Base-by-base conservation (phyloP, 2,113 vertebrate genomes). In the Ploceus nigricollis region DNA sequence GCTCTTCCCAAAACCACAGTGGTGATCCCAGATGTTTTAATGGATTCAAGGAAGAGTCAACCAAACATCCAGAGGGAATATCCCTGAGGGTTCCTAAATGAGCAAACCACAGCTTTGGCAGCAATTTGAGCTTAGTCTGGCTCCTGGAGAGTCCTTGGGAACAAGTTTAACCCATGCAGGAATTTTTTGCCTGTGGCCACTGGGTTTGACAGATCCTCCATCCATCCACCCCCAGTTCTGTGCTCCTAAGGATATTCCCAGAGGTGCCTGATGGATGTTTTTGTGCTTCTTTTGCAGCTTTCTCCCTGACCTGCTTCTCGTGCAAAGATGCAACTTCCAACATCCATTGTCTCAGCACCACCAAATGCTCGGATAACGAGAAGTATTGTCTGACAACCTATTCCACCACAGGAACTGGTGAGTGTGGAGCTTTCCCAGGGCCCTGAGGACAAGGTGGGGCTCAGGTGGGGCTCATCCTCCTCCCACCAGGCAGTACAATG, bases 301-400 rank as follows among this genome's bases (percentile, higher is more conserved):
- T 64, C 72, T 94, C 93, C 30, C 51, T 97, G 96, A 64, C 1
- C 0, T 97, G 96, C 44, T 97, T 97, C 92, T 25, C 90, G 0
- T 97, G 96, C 61, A 75, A 89, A 23, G 96, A 97, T 18, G 92
- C 69, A 1, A 2, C 90, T 48, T 97, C 96, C 96, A 94, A 96
- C 33, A 0, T 94, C 0, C 60, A 90, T 0, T 97, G 96, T 8
- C 39, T 95, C 3, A 0, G 33, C 6, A 44, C 18, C 15, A 37
- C 76, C 60, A 31, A 1, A 0, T 97, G 96, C 53, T n/a, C 44
- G 3, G 80, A 81, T 0, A 15, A 72, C 0, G 96, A 96, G 72
- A 95, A 97, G 48, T 94, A 94, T 40, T 97, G 96, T 4, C 88
- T 97, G 69, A 97, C 96, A 5, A 79, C 64, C 7, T 97, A 97